phyloP scores from a whole-genome alignment of 2,888 invertebrate species.

The Oscheius sp. region DNA sequence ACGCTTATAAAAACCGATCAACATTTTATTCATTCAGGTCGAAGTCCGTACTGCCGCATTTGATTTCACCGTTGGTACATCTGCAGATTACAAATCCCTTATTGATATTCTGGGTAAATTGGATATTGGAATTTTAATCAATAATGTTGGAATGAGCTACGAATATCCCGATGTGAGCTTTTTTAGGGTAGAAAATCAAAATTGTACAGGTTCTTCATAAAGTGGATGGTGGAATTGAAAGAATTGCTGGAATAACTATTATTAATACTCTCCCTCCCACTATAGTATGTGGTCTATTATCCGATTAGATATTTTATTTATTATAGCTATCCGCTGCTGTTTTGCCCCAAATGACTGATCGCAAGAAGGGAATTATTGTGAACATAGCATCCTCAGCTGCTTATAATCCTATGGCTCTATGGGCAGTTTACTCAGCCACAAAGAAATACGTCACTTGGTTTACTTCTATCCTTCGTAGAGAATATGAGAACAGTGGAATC shows the following conservation, averaged over 20 bases:
- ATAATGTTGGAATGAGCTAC: conserved; percentile 91
- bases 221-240: conserved; percentile 66
- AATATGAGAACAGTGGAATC: conserved; percentile 74
- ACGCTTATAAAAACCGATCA: no score
- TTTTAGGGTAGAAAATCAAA: neutral
- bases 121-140: conserved; percentile 78
- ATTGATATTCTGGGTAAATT: conserved; percentile 60
- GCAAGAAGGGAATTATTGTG: conserved; percentile 86
- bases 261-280: conserved; percentile 85
- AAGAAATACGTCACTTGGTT: conserved; percentile 77
- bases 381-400: conserved; percentile 89
- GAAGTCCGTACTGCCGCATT: conserved; percentile 67
- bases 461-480: conserved; percentile 73
- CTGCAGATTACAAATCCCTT: conserved; percentile 62
- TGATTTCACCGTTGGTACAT: conserved; percentile 61
- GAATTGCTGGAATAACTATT: conserved; percentile 78
- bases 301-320: neutral
- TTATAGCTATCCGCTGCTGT: conserved; percentile 84
- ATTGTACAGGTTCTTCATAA: conserved; percentile 58
- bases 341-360: conserved; percentile 86
- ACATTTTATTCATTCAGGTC: conserved; percentile 32
- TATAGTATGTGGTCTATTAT: conserved; percentile 73
- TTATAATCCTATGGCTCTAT: conserved; percentile 80
- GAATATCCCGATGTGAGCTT: conserved; percentile 81
- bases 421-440: conserved; percentile 85